Evolutionary conservation across 2,888 invertebrate genomes (phyloP).

Genomic region (Acanthosepion esculentum): DNA sequence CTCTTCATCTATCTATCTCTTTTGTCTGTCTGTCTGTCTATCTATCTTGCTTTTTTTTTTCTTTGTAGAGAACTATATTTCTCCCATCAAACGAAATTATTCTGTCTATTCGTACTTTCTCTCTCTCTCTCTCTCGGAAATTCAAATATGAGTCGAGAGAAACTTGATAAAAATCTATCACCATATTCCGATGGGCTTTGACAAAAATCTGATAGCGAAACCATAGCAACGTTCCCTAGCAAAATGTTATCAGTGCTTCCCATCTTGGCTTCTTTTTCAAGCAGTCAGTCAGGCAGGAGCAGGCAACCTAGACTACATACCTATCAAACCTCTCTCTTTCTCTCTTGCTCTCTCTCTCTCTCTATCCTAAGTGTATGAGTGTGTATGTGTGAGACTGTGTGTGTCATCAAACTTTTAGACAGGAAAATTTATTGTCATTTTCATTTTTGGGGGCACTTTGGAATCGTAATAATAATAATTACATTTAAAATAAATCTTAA

Average conservation of each 20-base stretch:
- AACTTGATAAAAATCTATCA: slow-evolving; percentile 33
- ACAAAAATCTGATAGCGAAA: slow-evolving; percentile 33
- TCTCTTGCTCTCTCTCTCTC: background rate
- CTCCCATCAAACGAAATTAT: background rate
- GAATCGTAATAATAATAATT: too few relatives aligned
- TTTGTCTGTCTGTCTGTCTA: background rate
- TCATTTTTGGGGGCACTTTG: too few relatives aligned
- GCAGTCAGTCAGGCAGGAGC: background rate
- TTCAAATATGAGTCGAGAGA: slow-evolving; percentile 15
- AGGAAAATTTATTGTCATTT: too few relatives aligned
- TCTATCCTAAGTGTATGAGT: background rate
- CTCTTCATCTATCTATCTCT: background rate
- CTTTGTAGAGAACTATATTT: background rate
- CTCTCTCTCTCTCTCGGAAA: background rate
- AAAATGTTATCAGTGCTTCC: slow-evolving; percentile 15
- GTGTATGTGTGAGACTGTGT: too few relatives aligned
- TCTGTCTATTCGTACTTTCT: background rate
- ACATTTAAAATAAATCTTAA: too few relatives aligned
- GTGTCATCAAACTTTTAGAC: too few relatives aligned
- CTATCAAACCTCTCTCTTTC: background rate
- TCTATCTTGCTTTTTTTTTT: background rate
- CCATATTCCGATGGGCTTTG: slow-evolving; percentile 17
- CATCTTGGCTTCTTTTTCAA: background rate
- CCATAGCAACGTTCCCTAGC: slow-evolving; percentile 33
- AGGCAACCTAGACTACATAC: slow-evolving; percentile 16